phyloP scores from a whole-genome alignment of 30 jellyfish, hydroid and myxozoan genomes.

The Aurelia coerulea region DNA sequence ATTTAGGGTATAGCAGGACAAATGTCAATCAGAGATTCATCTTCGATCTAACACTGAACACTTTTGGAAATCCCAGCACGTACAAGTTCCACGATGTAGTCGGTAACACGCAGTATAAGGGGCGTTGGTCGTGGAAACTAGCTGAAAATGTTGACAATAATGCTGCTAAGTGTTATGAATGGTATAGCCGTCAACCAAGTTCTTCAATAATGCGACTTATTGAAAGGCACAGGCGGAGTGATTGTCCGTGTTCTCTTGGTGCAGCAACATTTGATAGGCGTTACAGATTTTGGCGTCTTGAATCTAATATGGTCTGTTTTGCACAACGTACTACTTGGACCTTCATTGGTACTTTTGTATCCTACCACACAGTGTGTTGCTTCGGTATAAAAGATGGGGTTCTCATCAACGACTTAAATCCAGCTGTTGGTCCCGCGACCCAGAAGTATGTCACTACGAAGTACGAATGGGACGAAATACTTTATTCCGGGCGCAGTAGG shows the following conservation, averaged over 20 bases:
- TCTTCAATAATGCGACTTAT: background rate
- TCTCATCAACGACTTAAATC: slow-evolving; percentile 2
- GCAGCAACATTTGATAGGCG: slow-evolving; percentile 23
- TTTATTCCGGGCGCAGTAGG: background rate
- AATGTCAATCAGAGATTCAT: background rate
- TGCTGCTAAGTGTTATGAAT: slow-evolving; percentile 34
- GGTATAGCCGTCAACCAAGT: slow-evolving; percentile 37
- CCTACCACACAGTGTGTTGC: slow-evolving; percentile 38
- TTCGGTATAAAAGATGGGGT: background rate
- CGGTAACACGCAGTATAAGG: slow-evolving; percentile 39
- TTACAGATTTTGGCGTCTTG: background rate
- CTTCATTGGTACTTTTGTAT: slow-evolving; percentile 4
- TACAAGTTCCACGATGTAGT: slow-evolving; percentile 45
- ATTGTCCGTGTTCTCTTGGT: slow-evolving; percentile 10
- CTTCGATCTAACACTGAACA: background rate
- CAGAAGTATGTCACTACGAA: slow-evolving; percentile 10
- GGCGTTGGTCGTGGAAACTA: slow-evolving; percentile 62
- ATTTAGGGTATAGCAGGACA: background rate
- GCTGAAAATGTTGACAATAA: slow-evolving; percentile 26
- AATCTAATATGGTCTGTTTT: background rate
- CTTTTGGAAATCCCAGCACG: slow-evolving; percentile 10
- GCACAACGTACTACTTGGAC: slow-evolving; percentile 31
- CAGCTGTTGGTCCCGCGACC: slow-evolving; percentile 10
- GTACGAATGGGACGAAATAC: background rate
- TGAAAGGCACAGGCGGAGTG: slow-evolving; percentile 14